phyloP scores from a whole-genome alignment of 2,113 vertebrate genomes.

The Capreolus pygargus region DNA sequence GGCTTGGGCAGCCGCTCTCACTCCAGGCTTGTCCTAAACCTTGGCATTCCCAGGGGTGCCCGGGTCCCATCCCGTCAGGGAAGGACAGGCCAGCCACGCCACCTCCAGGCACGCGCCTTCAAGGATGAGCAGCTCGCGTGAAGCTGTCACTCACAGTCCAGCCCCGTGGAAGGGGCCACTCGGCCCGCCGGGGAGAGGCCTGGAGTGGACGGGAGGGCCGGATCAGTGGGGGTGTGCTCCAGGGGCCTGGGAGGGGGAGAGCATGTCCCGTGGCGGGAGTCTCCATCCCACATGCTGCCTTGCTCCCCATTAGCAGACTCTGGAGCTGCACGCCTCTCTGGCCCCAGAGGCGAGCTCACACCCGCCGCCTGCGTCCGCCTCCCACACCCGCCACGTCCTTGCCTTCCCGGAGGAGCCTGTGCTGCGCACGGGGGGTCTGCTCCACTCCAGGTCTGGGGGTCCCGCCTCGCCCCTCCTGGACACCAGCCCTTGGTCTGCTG shows the following conservation, averaged over 20 bases:
- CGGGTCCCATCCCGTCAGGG: accelerated
- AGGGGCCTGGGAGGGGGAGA: no score
- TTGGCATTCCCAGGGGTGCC: not conserved
- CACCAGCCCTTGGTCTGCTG: not conserved
- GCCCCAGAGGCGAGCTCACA: not conserved
- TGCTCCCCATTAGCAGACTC: accelerated
- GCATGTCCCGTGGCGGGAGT: accelerated
- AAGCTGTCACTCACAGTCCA: not conserved
- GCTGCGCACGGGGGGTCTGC: accelerated
- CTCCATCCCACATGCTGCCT: not conserved
- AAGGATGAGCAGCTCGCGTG: accelerated
- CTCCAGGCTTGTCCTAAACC: not conserved
- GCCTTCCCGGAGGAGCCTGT: not conserved
- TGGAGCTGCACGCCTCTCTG: not conserved
- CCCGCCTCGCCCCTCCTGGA: not conserved
- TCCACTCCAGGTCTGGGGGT: accelerated
- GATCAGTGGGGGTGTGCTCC: accelerated
- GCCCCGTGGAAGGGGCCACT: not conserved
- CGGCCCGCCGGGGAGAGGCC: not conserved
- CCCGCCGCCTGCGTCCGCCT: accelerated
- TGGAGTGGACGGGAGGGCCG: accelerated
- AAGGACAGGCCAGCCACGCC: not conserved
- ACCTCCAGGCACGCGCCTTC: not conserved
- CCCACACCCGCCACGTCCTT: accelerated
- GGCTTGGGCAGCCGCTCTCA: not conserved